Evolutionary conservation across 1,140 invertebrate genomes (phyloP).

Genomic region (Diplogasteroides magnus): DNA sequence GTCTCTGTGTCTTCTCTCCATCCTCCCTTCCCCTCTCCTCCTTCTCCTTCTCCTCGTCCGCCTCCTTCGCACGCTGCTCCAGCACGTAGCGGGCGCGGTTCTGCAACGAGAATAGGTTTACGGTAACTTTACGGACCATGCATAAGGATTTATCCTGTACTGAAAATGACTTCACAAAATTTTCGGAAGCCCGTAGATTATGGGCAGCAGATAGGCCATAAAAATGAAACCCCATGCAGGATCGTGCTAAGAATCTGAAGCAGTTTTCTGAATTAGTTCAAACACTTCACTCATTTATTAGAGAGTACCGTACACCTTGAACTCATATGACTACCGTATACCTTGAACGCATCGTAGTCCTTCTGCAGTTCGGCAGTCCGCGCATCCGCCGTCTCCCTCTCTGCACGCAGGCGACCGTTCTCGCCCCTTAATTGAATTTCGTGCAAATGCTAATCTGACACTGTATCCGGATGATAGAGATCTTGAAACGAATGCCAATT

Average conservation of each 20-base stretch:
- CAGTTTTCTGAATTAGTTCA: too few relatives aligned
- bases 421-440: constrained; percentile 14
- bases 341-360: constrained; percentile 31
- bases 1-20: not conserved
- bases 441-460: too few relatives aligned
- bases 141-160: constrained; percentile 1
- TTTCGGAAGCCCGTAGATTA: too few relatives aligned
- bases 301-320: too few relatives aligned
- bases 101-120: constrained; percentile 2
- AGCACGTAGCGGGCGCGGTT: constrained; percentile 26
- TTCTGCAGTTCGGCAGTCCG: constrained; percentile 20
- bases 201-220: too few relatives aligned
- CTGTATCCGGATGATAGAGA: too few relatives aligned
- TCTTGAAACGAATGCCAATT: too few relatives aligned
- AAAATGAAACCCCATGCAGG: too few relatives aligned
- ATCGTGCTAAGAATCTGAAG: too few relatives aligned
- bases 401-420: constrained; percentile 7
- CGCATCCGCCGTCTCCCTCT: constrained; percentile 2
- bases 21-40: constrained; percentile 7
- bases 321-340: too few relatives aligned
- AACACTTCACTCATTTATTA: too few relatives aligned
- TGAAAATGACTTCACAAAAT: too few relatives aligned
- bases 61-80: constrained; percentile 18
- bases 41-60: constrained; percentile 24
- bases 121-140: constrained; percentile 2